Percentiles rank a stretch among this genome's conserved stretches.
These are phyloP conservation scores for Dione juno DNA, from an alignment of 2,888 invertebrate species.

Conservation along the genomic window DNA sequence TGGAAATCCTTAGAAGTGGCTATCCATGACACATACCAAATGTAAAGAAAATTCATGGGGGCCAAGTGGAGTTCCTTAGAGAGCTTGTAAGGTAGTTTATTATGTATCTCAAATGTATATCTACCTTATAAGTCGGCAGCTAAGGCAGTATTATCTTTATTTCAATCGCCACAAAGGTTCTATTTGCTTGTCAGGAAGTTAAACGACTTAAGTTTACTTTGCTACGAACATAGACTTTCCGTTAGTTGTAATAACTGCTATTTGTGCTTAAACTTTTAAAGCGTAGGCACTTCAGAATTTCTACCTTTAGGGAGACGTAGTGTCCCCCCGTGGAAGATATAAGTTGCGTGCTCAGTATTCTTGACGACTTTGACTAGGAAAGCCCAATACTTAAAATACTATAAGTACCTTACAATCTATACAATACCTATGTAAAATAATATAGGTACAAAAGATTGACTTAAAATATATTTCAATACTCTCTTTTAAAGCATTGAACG, in stretches of 20 bases:
- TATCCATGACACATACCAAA: conserved; percentile 45
- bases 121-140: background rate
- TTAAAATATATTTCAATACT: too few species aligned
- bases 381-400: background rate
- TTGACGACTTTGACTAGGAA: background rate
- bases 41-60: conserved; percentile 45
- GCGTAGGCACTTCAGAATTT: conserved; percentile 18
- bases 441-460: too few species aligned
- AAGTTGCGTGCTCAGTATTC: conserved; percentile 3
- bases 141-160: conserved; percentile 29
- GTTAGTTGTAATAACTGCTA: conserved; percentile 24
- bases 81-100: conserved; percentile 36
- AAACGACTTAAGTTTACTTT: conserved; percentile 7
- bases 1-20: conserved; percentile 39
- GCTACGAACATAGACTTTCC: conserved; percentile 20
- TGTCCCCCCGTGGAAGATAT: conserved; percentile 10
- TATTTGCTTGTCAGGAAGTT: background rate
- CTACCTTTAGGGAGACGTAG: background rate
- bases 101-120: conserved; percentile 27
- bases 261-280: conserved; percentile 15
- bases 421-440: too few species aligned
- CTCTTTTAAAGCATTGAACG: too few species aligned
- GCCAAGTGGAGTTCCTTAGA: conserved; percentile 33
- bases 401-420: too few species aligned
- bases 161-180: background rate